Percentiles rank a stretch among this genome's conserved stretches.
These are phyloP conservation scores for Temnopleurus reevesii DNA, from an alignment of 53 echinoderm and acorn worm species.

Conservation along the genomic window DNA sequence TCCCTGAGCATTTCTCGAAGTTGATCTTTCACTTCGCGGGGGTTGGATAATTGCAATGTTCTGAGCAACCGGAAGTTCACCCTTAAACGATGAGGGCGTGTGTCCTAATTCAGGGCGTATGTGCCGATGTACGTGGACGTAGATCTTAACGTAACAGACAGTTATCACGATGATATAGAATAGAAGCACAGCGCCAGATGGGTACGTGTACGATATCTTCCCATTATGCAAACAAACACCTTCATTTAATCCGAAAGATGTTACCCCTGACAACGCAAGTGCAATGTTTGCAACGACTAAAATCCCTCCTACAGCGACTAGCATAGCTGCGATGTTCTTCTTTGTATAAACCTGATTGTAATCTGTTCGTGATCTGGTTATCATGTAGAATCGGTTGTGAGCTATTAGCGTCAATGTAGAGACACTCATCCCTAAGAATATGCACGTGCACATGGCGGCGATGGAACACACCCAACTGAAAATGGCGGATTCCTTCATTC, in stretches of 20 bases:
- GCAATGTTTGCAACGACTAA: neutral
- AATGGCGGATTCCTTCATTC: neutral
- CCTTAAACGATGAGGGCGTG: too few relatives aligned
- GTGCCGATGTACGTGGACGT: slow-evolving; percentile 60
- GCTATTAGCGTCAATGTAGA: slow-evolving; percentile 16
- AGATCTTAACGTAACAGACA: slow-evolving; percentile 65
- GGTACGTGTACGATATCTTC: neutral
- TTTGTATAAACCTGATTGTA: slow-evolving; percentile 12
- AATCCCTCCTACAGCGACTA: neutral
- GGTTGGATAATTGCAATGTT: neutral
- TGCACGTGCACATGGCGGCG: neutral
- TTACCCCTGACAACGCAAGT: neutral
- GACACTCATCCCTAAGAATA: slow-evolving; percentile 14
- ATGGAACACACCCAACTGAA: neutral
- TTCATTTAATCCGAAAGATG: slow-evolving; percentile 10
- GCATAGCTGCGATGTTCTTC: slow-evolving; percentile 33
- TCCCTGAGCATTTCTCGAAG: neutral
- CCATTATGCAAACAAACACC: slow-evolving; percentile 13
- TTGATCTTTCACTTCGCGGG: too few relatives aligned
- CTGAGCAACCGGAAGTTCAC: too few relatives aligned
- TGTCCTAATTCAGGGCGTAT: neutral
- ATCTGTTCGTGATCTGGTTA: neutral
- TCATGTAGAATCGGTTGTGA: slow-evolving; percentile 16
- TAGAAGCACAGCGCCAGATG: slow-evolving; percentile 17
- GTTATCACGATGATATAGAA: slow-evolving; percentile 57